Evolutionary conservation across 1,140 invertebrate genomes (phyloP).

Genomic region (Drosophila baimaii): DNA sequence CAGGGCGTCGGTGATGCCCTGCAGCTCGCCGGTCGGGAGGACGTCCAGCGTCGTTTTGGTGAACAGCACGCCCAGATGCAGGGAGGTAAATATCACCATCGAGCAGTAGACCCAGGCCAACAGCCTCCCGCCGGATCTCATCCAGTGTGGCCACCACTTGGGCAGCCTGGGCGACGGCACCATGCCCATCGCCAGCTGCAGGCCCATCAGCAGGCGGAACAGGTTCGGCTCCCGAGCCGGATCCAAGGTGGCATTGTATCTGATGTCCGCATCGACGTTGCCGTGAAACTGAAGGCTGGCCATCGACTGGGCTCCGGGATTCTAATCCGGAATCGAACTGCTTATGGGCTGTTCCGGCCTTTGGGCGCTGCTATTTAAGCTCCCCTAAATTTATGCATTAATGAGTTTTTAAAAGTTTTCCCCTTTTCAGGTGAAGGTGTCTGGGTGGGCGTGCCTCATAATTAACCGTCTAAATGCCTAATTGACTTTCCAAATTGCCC

Average conservation of each 20-base stretch:
- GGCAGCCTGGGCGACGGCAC: conserved; percentile 38
- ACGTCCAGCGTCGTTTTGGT: conserved; percentile 67
- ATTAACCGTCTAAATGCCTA: conserved; percentile 57
- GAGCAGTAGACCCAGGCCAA: conserved; percentile 29
- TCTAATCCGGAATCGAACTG: conserved; percentile 26
- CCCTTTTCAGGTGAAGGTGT: conserved; percentile 20
- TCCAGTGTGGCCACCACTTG: conserved; percentile 34
- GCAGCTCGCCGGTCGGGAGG: conserved; percentile 63
- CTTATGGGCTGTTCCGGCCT: conserved; percentile 11
- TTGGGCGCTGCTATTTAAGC: conserved; percentile 54
- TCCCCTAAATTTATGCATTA: conserved; percentile 72
- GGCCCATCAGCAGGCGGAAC: conserved; percentile 34
- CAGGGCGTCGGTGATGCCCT: conserved; percentile 72
- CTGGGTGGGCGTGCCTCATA: conserved; percentile 39
- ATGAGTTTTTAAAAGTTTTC: conserved; percentile 80
- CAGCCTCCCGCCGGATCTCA: neutral
- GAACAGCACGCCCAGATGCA: conserved; percentile 67
- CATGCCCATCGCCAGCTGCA: conserved; percentile 47
- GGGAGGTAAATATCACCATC: conserved; percentile 39
- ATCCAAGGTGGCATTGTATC: conserved; percentile 47
- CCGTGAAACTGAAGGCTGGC: conserved; percentile 67
- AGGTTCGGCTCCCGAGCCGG: conserved; percentile 38
- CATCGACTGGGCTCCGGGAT: conserved; percentile 34
- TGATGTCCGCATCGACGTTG: conserved; percentile 46
- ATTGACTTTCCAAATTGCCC: conserved; percentile 44